phyloP scores from a whole-genome alignment of 2,888 invertebrate species.

The Tyria jacobaeae region DNA sequence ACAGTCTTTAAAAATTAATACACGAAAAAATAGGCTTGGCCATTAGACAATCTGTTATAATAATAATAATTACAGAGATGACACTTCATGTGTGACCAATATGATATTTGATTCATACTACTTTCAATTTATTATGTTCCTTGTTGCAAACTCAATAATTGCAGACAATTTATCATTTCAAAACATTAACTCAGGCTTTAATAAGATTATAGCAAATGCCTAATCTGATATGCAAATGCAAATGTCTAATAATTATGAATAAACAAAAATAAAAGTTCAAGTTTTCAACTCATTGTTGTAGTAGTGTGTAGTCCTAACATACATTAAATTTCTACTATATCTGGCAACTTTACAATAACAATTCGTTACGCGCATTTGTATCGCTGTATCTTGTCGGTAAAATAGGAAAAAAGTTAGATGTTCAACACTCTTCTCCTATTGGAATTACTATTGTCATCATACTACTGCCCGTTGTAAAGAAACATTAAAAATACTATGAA shows the following conservation, averaged over 20 bases:
- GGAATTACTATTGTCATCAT: no score
- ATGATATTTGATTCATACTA: slow-evolving; percentile 24
- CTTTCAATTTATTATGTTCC: background rate
- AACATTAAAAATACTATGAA: no score
- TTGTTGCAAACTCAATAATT: background rate
- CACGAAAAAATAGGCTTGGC: slow-evolving; percentile 83
- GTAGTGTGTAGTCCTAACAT: background rate
- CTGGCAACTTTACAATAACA: slow-evolving; percentile 28
- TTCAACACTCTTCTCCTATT: background rate
- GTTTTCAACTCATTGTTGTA: background rate
- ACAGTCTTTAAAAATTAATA: slow-evolving; percentile 66
- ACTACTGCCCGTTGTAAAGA: no score
- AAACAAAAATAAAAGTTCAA: no score
- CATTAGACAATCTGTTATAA: slow-evolving; percentile 76
- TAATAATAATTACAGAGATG: slow-evolving; percentile 71
- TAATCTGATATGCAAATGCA: no score
- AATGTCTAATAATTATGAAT: background rate
- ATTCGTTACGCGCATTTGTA: slow-evolving; percentile 32
- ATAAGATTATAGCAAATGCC: no score
- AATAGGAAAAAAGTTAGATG: background rate
- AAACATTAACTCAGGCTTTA: background rate
- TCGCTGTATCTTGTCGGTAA: background rate
- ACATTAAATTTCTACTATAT: background rate
- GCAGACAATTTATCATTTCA: background rate
- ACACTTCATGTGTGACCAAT: slow-evolving; percentile 57